Conservation (phyloP, 2,888 invertebrate species). For the Hypomecis atomaria region DNA sequence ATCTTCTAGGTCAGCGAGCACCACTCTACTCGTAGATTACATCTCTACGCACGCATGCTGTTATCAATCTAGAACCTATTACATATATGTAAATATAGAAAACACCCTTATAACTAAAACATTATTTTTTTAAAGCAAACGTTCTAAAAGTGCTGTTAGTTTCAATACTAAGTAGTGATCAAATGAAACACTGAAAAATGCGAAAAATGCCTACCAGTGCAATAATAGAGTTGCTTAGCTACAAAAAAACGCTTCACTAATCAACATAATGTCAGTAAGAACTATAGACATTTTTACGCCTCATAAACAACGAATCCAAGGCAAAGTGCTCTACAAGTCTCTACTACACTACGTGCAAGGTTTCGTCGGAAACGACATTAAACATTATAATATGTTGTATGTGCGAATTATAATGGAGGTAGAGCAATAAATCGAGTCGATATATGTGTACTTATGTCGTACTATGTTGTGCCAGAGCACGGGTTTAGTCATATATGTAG, state of each 20-base stretch:
- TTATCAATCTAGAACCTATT: too few species aligned
- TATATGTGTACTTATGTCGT: constrained; percentile 7
- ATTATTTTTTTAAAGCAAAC: too few species aligned
- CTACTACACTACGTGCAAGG: constrained; percentile 11
- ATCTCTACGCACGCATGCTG: too few species aligned
- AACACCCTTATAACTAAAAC: too few species aligned
- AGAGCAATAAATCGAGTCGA: constrained; percentile 18
- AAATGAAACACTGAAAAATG: too few species aligned
- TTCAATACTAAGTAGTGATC: too few species aligned
- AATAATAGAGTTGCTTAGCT: neutral
- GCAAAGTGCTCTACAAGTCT: constrained; percentile 14
- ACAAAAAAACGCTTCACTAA: constrained; percentile 12
- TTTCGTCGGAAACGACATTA: constrained; percentile 19
- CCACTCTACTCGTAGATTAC: too few species aligned
- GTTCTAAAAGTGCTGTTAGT: too few species aligned
- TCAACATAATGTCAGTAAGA: constrained; percentile 20
- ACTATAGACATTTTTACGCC: constrained; percentile 30
- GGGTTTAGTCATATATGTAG: neutral
- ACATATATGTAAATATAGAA: too few species aligned
- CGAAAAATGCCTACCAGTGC: neutral
- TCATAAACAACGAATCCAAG: constrained; percentile 34
- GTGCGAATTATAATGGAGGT: constrained; percentile 21
- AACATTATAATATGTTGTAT: constrained; percentile 5
- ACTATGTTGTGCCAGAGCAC: neutral
- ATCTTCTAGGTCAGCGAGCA: too few species aligned